These are phyloP conservation scores for Leptopilina myrica DNA, from an alignment of 2,888 invertebrate genomes.

Conservation along the genomic window DNA sequence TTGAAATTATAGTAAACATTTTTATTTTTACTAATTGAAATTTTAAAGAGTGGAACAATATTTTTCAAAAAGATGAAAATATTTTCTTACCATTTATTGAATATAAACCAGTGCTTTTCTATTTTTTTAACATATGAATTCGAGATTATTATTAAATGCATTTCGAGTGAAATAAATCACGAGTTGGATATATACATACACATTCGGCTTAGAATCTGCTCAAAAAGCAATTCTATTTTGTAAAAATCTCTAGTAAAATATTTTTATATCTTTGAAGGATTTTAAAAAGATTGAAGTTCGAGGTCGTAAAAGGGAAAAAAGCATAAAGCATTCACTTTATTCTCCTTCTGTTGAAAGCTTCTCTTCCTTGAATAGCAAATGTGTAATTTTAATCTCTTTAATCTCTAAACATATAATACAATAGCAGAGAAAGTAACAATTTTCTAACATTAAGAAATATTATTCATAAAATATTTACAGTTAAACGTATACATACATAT, in stretches of 20 bases:
- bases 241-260: neutral
- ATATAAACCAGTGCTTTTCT: no score
- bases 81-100: no score
- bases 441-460: neutral
- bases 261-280: neutral
- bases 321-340: neutral
- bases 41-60: no score
- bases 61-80: no score
- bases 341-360: neutral
- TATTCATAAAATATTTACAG: neutral
- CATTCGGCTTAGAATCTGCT: no score
- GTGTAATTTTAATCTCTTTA: slow-evolving; percentile 27
- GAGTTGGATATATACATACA: no score
- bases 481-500: no score
- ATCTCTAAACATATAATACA: neutral
- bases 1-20: no score
- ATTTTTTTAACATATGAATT: no score
- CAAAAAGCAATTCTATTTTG: neutral
- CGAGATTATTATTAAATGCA: no score
- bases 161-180: no score
- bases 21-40: no score
- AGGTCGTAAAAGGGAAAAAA: neutral
- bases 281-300: slow-evolving; percentile 14
- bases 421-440: neutral
- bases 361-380: neutral